Evolutionary conservation across 2,797 vertebrate species (phyloP), one percentile per base, ranked within the genome.

Genomic region (Gouania willdenowi): DNA sequence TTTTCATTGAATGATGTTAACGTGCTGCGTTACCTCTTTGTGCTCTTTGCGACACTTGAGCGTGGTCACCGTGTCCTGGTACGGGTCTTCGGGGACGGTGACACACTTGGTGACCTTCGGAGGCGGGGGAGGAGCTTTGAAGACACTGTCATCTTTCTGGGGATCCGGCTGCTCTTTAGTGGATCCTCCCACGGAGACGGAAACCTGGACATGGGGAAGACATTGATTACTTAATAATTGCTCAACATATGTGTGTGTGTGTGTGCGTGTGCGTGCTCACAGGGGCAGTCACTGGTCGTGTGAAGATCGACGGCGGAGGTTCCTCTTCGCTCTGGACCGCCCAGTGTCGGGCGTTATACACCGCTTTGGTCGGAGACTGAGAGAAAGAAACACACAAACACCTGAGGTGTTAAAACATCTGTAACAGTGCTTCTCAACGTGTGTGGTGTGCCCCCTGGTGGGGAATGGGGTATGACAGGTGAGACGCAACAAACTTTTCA

Each of bases 21-120:
- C n/a, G n/a, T n/a, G n/a, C n/a, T n/a, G n/a, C n/a, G n/a, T 26
- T 19, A 98, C 96, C 92, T 98, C 96, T 77, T 98, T 98, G 87
- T 98, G 94, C 88, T 98, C 94, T 86, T 95, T 98, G 71, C 89
- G 92, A 83, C 96, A 98, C 85, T 95, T 97, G 82, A 98, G 92
- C 41, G 93, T 81, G 20, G 95, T 98, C 82, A 98, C 93, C 28
- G 92, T 90, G 81, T 98, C 95, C 87, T 98, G 94, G 87, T 93
- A 94, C 45, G 90, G 94, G 54, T 95, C 92, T 3, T 90, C 93
- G 52, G 96, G 94, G 72, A 97, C 75, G 42, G 89, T 94, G 75
- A 97, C 91, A 19, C 90, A 94, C 86, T 98, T 98, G 53, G 91
- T 95, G 86, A 98, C 94, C 87, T 93, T 95, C 52, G 93, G 92